Percentiles rank a stretch among this genome's conserved stretches.
Conservation (phyloP, 1,140 invertebrate species). For the Rhynchophorus ferrugineus region DNA sequence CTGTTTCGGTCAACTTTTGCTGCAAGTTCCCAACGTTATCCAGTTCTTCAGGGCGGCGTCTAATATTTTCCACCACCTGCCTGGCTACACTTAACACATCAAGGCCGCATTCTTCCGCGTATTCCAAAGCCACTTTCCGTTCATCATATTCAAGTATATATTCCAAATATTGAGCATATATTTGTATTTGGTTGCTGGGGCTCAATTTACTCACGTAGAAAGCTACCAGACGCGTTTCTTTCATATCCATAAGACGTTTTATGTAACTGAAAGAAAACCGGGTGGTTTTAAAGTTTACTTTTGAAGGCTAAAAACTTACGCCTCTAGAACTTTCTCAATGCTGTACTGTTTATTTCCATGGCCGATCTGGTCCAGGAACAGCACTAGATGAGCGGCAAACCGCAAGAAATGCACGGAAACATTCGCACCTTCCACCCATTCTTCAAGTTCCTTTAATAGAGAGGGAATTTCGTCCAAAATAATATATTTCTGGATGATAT, state of each 20-base stretch:
- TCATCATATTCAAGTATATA: constrained; percentile 57
- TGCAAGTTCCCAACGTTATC: constrained; percentile 26
- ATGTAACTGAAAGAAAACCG: constrained; percentile 43
- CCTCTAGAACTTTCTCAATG: constrained; percentile 65
- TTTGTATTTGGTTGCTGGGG: constrained; percentile 57
- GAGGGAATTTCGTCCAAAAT: constrained; percentile 63
- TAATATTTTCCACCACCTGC: constrained; percentile 72
- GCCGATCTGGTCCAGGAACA: constrained; percentile 74
- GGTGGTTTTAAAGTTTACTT: background rate
- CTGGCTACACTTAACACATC: constrained; percentile 78
- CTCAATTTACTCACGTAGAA: constrained; percentile 76
- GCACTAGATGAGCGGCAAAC: constrained; percentile 76
- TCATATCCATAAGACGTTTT: constrained; percentile 59
- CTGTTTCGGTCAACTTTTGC: constrained; percentile 48
- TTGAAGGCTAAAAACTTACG: constrained; percentile 43
- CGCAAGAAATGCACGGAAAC: constrained; percentile 56
- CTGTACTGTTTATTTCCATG: constrained; percentile 57
- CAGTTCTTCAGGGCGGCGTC: constrained; percentile 28
- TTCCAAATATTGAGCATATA: constrained; percentile 75
- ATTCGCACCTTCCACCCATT: constrained; percentile 28
- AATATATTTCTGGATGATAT: constrained; percentile 68
- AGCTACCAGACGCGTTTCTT: constrained; percentile 72
- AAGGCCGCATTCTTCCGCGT: constrained; percentile 67
- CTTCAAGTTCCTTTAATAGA: constrained; percentile 54
- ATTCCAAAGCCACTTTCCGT: constrained; percentile 50